phyloP scores from a whole-genome alignment of 2,888 invertebrate genomes.

The Drosophila basisetae region DNA sequence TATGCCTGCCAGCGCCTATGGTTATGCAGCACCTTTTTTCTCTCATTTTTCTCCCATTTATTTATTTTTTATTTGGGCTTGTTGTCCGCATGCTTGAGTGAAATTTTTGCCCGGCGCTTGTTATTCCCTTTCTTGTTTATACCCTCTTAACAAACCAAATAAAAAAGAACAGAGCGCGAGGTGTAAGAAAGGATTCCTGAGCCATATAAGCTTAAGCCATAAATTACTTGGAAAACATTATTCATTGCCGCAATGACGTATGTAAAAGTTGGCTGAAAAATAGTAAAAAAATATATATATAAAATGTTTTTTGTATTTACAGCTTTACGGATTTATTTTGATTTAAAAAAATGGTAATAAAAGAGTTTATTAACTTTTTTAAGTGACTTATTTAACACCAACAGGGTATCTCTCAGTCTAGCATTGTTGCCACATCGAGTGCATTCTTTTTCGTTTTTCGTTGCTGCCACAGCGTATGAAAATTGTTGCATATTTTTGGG shows the following conservation, averaged over 20 bases:
- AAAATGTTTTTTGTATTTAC: background rate
- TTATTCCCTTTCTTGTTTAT: constrained; percentile 27
- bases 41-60: background rate
- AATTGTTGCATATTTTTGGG: constrained; percentile 76
- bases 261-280: background rate
- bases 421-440: constrained; percentile 8
- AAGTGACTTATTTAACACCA: background rate
- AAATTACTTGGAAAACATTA: background rate
- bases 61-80: constrained; percentile 8
- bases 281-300: background rate
- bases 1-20: constrained; percentile 62
- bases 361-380: background rate
- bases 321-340: no score
- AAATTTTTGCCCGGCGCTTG: constrained; percentile 47
- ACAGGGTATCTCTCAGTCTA: background rate
- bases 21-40: constrained; percentile 61
- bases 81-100: constrained; percentile 54
- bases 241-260: background rate
- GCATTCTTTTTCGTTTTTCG: constrained; percentile 8
- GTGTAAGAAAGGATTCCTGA: constrained; percentile 7
- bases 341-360: background rate
- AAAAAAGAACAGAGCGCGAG: background rate
- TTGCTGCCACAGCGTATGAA: constrained; percentile 32
- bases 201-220: background rate
- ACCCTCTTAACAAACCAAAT: constrained; percentile 5